These are phyloP conservation scores for Poeciliopsis infans DNA, from an alignment of 2,797 vertebrate genomes.

Conservation along the genomic window DNA sequence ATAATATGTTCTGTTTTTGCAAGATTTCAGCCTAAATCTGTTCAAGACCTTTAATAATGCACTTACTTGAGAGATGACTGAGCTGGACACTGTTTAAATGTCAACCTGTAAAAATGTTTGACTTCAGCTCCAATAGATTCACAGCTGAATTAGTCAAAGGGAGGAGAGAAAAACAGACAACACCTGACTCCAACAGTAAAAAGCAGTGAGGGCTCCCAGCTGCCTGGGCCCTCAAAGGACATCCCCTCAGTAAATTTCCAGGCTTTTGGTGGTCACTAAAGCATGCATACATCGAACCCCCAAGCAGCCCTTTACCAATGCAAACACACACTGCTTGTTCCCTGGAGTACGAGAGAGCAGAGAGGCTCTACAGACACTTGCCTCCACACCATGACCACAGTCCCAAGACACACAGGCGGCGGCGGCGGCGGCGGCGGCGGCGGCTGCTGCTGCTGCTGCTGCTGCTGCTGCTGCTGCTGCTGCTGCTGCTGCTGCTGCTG, in stretches of 20 bases:
- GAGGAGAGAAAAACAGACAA: slow-evolving; percentile 58
- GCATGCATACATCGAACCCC: slow-evolving; percentile 65
- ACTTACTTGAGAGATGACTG: slow-evolving; percentile 46
- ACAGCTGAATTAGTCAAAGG: slow-evolving; percentile 68
- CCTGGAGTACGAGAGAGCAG: slow-evolving; percentile 62
- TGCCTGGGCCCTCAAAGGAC: slow-evolving; percentile 47
- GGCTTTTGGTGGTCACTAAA: slow-evolving; percentile 74
- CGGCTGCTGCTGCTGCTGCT: slow-evolving; percentile 19
- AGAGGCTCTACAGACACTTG: slow-evolving; percentile 59
- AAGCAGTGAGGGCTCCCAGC: slow-evolving; percentile 30
- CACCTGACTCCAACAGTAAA: slow-evolving; percentile 58
- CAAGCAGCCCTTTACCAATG: slow-evolving; percentile 55
- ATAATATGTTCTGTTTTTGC: slow-evolving; percentile 35
- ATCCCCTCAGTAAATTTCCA: slow-evolving; percentile 85
- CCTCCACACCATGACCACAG: slow-evolving; percentile 53
- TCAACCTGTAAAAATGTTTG: slow-evolving; percentile 58
- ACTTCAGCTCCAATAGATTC: slow-evolving; percentile 69
- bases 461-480: slow-evolving; percentile 33
- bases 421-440: too few species aligned
- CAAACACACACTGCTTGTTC: slow-evolving; percentile 66
- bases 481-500: slow-evolving; percentile 19
- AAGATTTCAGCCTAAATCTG: slow-evolving; percentile 41
- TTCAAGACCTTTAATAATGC: slow-evolving; percentile 26
- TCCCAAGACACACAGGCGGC: slow-evolving; percentile 54
- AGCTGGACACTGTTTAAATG: slow-evolving; percentile 60